Conservation (phyloP, 1,140 invertebrate species). For the Chionoecetes opilio region DNA sequence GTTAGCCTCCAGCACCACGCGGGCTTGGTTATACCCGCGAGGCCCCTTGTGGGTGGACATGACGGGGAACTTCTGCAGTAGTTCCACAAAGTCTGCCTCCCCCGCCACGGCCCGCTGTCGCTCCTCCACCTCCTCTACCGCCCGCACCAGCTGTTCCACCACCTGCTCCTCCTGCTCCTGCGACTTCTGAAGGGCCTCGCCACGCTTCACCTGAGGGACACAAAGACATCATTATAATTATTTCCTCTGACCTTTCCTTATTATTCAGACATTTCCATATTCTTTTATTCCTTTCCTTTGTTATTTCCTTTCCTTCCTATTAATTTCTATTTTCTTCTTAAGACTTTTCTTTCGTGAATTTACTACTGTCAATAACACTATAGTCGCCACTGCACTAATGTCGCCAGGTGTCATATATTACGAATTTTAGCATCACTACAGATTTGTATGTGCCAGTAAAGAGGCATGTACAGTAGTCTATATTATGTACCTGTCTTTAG, state of each 20-base stretch:
- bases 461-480: too few species aligned
- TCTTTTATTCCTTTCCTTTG: too few species aligned
- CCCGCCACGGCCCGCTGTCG: neutral
- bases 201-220: neutral
- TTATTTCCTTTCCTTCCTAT: neutral
- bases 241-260: too few species aligned
- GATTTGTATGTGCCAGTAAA: too few species aligned
- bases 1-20: slow-evolving; percentile 4
- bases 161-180: slow-evolving; percentile 3
- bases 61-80: slow-evolving; percentile 28
- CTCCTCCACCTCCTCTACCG: slow-evolving; percentile 48
- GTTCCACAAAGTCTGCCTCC: neutral
- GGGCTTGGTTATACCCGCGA: neutral
- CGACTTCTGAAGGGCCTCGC: neutral
- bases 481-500: too few species aligned
- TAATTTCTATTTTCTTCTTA: neutral
- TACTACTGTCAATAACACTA: too few species aligned
- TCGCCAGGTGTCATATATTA: too few species aligned
- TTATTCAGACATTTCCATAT: too few species aligned
- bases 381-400: too few species aligned
- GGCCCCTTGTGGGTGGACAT: neutral
- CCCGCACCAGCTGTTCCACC: neutral
- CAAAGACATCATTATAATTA: too few species aligned
- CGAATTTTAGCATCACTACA: too few species aligned
- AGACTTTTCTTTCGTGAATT: too few species aligned